Evolutionary conservation across 2,888 invertebrate species (phyloP).

Genomic region (Tenodera sinensis): DNA sequence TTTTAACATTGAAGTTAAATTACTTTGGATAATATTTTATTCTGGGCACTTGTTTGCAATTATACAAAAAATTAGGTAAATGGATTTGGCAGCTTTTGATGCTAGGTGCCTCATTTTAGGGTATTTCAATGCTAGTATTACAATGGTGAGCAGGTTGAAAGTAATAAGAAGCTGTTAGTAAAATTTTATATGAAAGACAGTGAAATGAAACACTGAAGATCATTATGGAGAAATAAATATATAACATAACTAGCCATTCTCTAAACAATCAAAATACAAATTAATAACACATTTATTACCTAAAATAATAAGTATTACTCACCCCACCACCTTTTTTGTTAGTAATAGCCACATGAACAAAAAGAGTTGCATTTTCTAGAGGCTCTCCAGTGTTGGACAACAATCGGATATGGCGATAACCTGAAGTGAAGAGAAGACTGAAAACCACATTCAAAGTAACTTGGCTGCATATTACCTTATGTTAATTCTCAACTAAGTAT

Average conservation of each 20-base stretch:
- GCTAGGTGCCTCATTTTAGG: no score
- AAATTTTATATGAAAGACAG: background rate
- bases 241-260: no score
- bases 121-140: no score
- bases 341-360: constrained; percentile 55
- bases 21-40: no score
- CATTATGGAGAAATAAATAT: no score
- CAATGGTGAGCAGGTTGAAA: no score
- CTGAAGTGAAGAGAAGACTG: constrained; percentile 38
- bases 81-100: no score
- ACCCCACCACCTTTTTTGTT: constrained; percentile 52
- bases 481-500: background rate
- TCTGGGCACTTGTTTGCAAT: no score
- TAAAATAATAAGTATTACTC: constrained; percentile 28
- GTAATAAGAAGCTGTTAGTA: background rate
- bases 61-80: no score
- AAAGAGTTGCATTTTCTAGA: constrained; percentile 51
- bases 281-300: background rate
- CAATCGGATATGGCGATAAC: constrained; percentile 53
- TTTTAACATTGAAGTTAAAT: no score
- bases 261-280: no score
- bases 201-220: background rate
- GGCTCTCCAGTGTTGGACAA: constrained; percentile 50
- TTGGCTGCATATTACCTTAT: background rate
- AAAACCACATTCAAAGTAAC: background rate